These are phyloP conservation scores for Globodera ellingtonae DNA, from an alignment of 1,140 invertebrate genomes.

Conservation along the genomic window DNA sequence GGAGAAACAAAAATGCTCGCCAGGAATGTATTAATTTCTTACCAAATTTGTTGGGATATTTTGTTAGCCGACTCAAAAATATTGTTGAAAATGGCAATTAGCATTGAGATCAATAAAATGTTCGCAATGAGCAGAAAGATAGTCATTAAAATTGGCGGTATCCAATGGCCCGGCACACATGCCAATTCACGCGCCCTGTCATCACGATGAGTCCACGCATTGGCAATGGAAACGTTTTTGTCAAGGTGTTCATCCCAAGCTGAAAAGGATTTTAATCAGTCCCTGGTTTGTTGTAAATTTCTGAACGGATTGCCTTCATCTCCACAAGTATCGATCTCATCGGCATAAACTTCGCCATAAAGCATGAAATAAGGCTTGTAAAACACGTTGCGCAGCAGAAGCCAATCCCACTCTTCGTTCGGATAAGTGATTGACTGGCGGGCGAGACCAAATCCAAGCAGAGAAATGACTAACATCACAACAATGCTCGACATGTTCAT, in stretches of 20 bases:
- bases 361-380: slow-evolving; percentile 96
- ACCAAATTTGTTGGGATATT: slow-evolving; percentile 88
- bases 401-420: slow-evolving; percentile 77
- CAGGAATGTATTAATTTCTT: background rate
- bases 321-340: slow-evolving; percentile 64
- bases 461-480: slow-evolving; percentile 86
- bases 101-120: slow-evolving; percentile 91
- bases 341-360: slow-evolving; percentile 95
- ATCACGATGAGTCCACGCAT: slow-evolving; percentile 24
- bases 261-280: slow-evolving; percentile 5
- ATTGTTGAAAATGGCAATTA: slow-evolving; percentile 70
- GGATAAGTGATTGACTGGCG: slow-evolving; percentile 89
- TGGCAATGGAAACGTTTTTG: slow-evolving; percentile 30
- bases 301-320: slow-evolving; percentile 52
- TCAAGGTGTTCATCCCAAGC: slow-evolving; percentile 44
- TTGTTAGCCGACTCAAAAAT: slow-evolving; percentile 95
- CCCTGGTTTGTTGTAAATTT: background rate
- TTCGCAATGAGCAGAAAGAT: slow-evolving; percentile 92
- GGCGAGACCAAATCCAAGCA: slow-evolving; percentile 93
- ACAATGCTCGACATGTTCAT: slow-evolving; percentile 79
- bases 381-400: slow-evolving; percentile 84
- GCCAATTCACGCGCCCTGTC: slow-evolving; percentile 33
- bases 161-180: slow-evolving; percentile 86
- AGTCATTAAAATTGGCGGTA: slow-evolving; percentile 89
- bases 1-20: background rate